phyloP scores from a whole-genome alignment of 1,140 invertebrate genomes.

The Pogonognathellus flavescens region DNA sequence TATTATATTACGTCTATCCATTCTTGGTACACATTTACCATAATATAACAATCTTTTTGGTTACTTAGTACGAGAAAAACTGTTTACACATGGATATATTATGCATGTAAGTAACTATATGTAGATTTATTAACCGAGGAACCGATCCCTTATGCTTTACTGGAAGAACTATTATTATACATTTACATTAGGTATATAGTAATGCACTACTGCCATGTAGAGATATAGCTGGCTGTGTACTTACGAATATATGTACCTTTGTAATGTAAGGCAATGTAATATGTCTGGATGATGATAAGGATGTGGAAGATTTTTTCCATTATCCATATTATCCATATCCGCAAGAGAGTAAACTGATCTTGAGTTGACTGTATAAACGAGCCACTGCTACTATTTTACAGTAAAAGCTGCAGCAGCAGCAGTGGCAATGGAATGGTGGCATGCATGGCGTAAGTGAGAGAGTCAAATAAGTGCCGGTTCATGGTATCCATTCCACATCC shows the following conservation, averaged over 20 bases:
- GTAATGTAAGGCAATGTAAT: background rate
- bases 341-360: background rate
- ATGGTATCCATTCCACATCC: background rate
- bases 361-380: conserved; percentile 1
- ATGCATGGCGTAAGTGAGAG: too few species aligned
- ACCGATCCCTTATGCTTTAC: too few species aligned
- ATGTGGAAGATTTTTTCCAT: conserved; percentile 36
- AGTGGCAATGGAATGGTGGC: background rate
- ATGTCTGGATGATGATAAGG: conserved; percentile 25
- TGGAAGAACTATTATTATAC: too few species aligned
- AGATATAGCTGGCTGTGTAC: too few species aligned
- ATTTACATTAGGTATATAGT: too few species aligned
- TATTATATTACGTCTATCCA: conserved; percentile 1
- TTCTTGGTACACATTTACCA: background rate
- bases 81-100: background rate
- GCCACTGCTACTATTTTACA: background rate
- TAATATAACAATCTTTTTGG: too few species aligned
- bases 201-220: too few species aligned
- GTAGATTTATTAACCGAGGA: too few species aligned
- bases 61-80: too few species aligned
- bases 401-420: background rate
- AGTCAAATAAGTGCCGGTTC: background rate
- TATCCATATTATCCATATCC: conserved; percentile 34
- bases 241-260: too few species aligned
- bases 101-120: background rate